Evolutionary conservation across 92 coral and sea anemone genomes (phyloP), one percentile per base, ranked within the genome.

Genomic region (Anthopleura xanthogrammica): DNA sequence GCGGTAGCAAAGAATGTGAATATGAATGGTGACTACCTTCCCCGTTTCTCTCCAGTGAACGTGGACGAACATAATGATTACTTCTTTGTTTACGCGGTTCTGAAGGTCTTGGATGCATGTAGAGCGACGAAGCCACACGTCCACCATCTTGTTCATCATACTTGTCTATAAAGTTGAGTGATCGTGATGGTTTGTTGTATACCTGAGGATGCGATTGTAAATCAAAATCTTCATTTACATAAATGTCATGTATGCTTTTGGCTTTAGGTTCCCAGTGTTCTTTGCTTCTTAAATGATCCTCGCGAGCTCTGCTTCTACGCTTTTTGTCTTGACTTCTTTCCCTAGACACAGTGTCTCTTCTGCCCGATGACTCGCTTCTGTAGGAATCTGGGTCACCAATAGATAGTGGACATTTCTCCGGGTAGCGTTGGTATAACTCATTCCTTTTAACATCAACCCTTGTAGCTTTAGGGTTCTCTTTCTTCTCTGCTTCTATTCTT

Each of bases 351-450:
- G 5, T 2, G 43, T 68, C 43, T 68, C 74, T 11, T 9, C 74
- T 24, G 41, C 36, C 74, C 19, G 16, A 68, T 10, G 42, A 11
- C 16, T 36, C 74, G 5, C 74, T 68, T 68, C 74, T 68, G 52
- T 58, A 16, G 52, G 10, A 55, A 41, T 60, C 48, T 19, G 46
- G 52, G 12, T 80, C 76, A 36, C 41, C 76, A 36, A 80, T 60
- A 1, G 83, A 80, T 20, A 80, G 41, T 1, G 83, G 83, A 24
- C 83, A 80, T 65, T 80, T 80, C 52, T 80, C 83, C 10, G 83
- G 83, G 76, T 62, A 11, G 41, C 72, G 75, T 80, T 80, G 41
- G 50, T 80, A 40, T 76, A 80, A 80, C n/a, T 41, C 40, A 29
- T 72, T 80, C 42, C 72, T 41, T 60, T 57, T 71, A 16, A 23